Base-by-base conservation (phyloP, 2,113 vertebrate genomes). In the Anoplopoma fimbria region DNA sequence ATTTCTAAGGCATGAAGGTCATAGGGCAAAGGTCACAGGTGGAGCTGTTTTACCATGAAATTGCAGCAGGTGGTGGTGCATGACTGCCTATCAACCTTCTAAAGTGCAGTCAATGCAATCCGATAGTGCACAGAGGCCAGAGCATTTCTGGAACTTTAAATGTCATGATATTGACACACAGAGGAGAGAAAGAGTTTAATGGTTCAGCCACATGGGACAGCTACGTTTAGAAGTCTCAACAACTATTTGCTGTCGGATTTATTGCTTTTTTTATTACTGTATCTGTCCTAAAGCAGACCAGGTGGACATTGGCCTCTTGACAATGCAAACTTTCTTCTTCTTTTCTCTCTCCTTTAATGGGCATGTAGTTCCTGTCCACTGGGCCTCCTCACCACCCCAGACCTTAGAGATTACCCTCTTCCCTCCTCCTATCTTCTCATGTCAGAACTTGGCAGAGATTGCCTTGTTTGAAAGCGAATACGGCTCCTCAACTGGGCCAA, bases 401-500 rank as follows among this genome's bases (percentile, higher is more conserved):
- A 84, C 75, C 61, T 71, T 69, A 80, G 71, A 65, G 31, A 64
- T 74, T 42, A 33, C 53, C 85, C 70, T 76, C 55, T 31, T 69
- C 81, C 69, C 85, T 53, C 57, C 49, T 81, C 76, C 69, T 33
- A 4, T 61, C 73, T 65, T 75, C 65, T 79, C 27, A 42, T 45
- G 70, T 84, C 87, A 82, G 49, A 65, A 84, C 91, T 93, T 95
- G 95, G 93, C 95, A 95, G 70, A 83, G 91, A 6, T 49, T 14
- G 27, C 85, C 74, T 73, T 83, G 77, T 93, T 68, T 82, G 83
- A 93, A 95, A 94, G 93, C 64, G 84, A 95, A 97, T 94, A 95
- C 87, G 74, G 10, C 89, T 68, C 75, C 73, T 87, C 51, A 83
- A 87, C 93, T 87, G 92, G 93, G 95, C 91, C 87, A 94, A 95